These are phyloP conservation scores for Cherax destructor DNA, from an alignment of 1,140 invertebrate genomes.

Conservation along the genomic window DNA sequence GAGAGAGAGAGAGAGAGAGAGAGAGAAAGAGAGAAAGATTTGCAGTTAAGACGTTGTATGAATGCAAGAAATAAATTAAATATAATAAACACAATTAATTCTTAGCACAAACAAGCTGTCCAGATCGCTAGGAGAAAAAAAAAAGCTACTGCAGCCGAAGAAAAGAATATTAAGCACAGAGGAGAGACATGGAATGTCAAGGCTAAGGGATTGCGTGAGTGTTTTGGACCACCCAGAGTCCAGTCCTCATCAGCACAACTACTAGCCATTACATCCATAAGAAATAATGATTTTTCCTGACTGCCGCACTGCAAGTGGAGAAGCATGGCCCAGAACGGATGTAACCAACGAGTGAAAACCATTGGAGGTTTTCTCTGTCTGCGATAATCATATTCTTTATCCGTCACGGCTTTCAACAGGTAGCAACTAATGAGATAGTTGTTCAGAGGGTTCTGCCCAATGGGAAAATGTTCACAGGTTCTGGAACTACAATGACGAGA, in stretches of 20 bases:
- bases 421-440: not conserved
- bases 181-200: too few relatives aligned
- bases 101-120: too few relatives aligned
- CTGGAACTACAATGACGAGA: not conserved
- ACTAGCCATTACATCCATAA: not conserved
- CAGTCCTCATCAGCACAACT: not conserved
- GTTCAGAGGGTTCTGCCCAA: not conserved
- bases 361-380: not conserved
- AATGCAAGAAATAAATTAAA: too few relatives aligned
- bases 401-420: not conserved
- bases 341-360: not conserved
- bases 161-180: too few relatives aligned
- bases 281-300: not conserved
- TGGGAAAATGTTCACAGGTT: not conserved
- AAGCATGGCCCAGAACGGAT: not conserved
- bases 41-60: too few relatives aligned
- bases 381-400: not conserved
- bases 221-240: not conserved
- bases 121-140: too few relatives aligned
- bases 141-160: too few relatives aligned
- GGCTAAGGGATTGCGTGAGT: too few relatives aligned
- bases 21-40: too few relatives aligned
- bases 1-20: too few relatives aligned
- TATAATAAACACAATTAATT: too few relatives aligned
- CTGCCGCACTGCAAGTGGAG: not conserved